Base-by-base conservation (phyloP, 2,113 vertebrate species). In the Silurus glanis region DNA sequence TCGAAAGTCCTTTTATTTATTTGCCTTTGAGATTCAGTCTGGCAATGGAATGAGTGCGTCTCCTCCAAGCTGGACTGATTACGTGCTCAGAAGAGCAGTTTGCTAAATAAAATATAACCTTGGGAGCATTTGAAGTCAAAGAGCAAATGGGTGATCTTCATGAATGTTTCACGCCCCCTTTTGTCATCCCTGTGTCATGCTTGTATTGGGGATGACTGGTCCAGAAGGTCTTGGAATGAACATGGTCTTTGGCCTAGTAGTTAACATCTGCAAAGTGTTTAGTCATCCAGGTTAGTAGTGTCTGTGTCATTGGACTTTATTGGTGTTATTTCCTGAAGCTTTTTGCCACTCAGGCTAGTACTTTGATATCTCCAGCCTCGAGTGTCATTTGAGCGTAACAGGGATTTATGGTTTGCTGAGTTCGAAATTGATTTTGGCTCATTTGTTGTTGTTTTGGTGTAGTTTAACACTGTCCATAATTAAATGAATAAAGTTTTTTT, bases 1-100 rank as follows among this genome's bases (percentile, higher is more conserved):
- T 87, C 56, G 85, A 87, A 88, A 90, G 90, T 88, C 82, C 90
- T 89, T 91, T 91, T 62, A 91, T 93, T 93, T 90, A 91, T 93
- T 91, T 92, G 71, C 90, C 90, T 79, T 76, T 80, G 87, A 90
- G 87, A 86, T 67, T 88, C 76, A 25, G 53, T 28, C 84, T 66
- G 85, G 83, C 19, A 78, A 55, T 83, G 89, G 89, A 83, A 80
- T 76, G 76, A 81, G 67, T 88, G 85, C 89, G 80, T 79, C 82
- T 78, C 83, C 83, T 49, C 66, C 71, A 78, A 55, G 82, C 14
- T 56, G 84, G 75, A 82, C 51, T 59, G 86, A 72, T 80, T 84
- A n/a, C 74, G 53, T 87, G 87, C 49, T 49, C 61, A 85, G 5
- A 16, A 62, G 67, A 84, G 80, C 14, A 1, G 71, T 16, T 56